Percentiles rank a stretch among this genome's conserved stretches.
Evolutionary conservation across 1,140 invertebrate species (phyloP).

Genomic region (Parapsyche elsis): DNA sequence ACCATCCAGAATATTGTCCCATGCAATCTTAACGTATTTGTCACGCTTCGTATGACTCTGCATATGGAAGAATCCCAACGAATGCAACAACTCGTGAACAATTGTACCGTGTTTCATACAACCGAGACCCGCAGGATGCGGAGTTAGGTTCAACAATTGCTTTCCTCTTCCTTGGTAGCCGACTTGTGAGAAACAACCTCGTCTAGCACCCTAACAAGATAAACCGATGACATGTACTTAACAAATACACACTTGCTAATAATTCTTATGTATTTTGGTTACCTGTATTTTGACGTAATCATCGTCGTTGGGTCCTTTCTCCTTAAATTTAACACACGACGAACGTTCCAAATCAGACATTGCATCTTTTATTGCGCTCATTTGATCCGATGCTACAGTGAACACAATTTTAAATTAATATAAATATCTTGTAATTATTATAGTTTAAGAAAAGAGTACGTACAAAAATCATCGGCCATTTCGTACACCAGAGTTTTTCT

Average conservation of each 20-base stretch:
- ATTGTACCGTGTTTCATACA: conserved; percentile 68
- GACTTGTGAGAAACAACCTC: conserved; percentile 67
- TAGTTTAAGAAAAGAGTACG: conserved; percentile 55
- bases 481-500: conserved; percentile 73
- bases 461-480: conserved; percentile 75
- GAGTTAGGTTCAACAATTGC: conserved; percentile 66
- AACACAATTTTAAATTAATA: not conserved
- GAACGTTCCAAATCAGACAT: conserved; percentile 63
- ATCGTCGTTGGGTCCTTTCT: conserved; percentile 61
- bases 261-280: conserved; percentile 49
- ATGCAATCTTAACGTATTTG: conserved; percentile 74
- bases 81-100: conserved; percentile 78
- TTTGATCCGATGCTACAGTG: conserved; percentile 61
- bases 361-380: conserved; percentile 62
- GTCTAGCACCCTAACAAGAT: conserved; percentile 63
- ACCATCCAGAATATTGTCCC: conserved; percentile 72
- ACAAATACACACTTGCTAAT: not conserved
- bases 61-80: conserved; percentile 80
- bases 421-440: not conserved
- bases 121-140: conserved; percentile 61
- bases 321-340: conserved; percentile 65
- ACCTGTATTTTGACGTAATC: conserved; percentile 66
- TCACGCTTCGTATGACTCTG: conserved; percentile 78
- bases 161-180: conserved; percentile 61
- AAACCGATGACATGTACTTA: too few relatives aligned